Percentiles rank a stretch among this genome's conserved stretches.
These are phyloP conservation scores for Epinephelus fuscoguttatus DNA, from an alignment of 2,113 vertebrate genomes.

Conservation along the genomic window DNA sequence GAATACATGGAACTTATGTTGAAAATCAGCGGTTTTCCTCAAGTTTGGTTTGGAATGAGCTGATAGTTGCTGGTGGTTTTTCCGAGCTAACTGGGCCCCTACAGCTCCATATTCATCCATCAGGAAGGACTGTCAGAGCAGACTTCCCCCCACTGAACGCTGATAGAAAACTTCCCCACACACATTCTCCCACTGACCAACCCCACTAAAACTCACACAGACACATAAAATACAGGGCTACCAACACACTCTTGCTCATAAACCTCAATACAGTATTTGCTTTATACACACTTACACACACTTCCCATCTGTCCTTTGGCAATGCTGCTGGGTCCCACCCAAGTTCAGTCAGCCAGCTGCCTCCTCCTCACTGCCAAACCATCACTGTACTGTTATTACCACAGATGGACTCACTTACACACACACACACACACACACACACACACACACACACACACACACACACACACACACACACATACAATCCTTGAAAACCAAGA, in stretches of 20 bases:
- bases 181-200: constrained; percentile 1
- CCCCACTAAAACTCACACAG: constrained; percentile 18
- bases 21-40: constrained; percentile 14
- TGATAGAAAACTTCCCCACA: constrained; percentile 47
- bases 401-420: constrained; percentile 52
- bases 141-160: constrained; percentile 28
- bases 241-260: constrained; percentile 13
- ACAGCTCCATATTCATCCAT: constrained; percentile 58
- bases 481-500: constrained; percentile 27
- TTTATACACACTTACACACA: constrained; percentile 30
- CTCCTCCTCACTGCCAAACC: constrained; percentile 58
- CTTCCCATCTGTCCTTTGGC: constrained; percentile 63
- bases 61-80: constrained; percentile 58
- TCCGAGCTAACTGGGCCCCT: constrained; percentile 43
- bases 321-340: constrained; percentile 41
- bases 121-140: constrained; percentile 54
- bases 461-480: constrained; percentile 37
- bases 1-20: constrained; percentile 8
- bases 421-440: constrained; percentile 24
- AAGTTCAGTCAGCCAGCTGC: constrained; percentile 56
- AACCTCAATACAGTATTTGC: constrained; percentile 9
- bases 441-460: background rate
- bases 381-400: constrained; percentile 54
- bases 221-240: constrained; percentile 30
- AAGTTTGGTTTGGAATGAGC: constrained; percentile 31